Conservation (phyloP, 2,113 vertebrate species). For the Neopipo cinnamomea region DNA sequence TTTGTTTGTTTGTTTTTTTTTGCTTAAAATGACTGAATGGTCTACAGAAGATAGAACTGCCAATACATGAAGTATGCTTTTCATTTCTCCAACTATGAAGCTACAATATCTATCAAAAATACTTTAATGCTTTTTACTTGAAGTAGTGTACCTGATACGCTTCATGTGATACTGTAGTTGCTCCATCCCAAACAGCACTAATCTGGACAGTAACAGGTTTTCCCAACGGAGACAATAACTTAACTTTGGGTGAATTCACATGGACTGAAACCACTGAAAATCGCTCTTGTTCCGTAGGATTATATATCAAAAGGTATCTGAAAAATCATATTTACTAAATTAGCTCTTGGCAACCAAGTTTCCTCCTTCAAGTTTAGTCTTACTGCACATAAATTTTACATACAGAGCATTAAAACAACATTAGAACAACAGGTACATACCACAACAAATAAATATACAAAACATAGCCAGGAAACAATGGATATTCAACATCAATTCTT, state of each 20-base stretch:
- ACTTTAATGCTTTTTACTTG: background rate
- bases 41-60: background rate
- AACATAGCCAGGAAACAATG: slow-evolving; percentile 26
- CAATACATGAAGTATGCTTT: background rate
- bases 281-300: slow-evolving; percentile 84
- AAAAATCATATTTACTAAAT: slow-evolving; percentile 27
- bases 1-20: background rate
- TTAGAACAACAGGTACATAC: slow-evolving; percentile 23
- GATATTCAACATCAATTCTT: background rate
- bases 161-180: slow-evolving; percentile 67
- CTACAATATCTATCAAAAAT: background rate
- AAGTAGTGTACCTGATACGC: slow-evolving; percentile 81
- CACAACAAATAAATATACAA: slow-evolving; percentile 41
- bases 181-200: slow-evolving; percentile 84
- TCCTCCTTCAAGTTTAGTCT: background rate
- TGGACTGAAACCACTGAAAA: slow-evolving; percentile 77
- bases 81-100: background rate
- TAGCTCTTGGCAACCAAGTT: background rate
- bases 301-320: slow-evolving; percentile 85
- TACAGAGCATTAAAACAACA: background rate
- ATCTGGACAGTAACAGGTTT: slow-evolving; percentile 79
- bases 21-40: background rate
- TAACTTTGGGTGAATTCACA: slow-evolving; percentile 75
- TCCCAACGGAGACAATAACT: slow-evolving; percentile 73
- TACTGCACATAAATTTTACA: slow-evolving; percentile 13